Evolutionary conservation across 64 coral and sea anemone genomes (phyloP).

Genomic region (Stylophora pistillata): DNA sequence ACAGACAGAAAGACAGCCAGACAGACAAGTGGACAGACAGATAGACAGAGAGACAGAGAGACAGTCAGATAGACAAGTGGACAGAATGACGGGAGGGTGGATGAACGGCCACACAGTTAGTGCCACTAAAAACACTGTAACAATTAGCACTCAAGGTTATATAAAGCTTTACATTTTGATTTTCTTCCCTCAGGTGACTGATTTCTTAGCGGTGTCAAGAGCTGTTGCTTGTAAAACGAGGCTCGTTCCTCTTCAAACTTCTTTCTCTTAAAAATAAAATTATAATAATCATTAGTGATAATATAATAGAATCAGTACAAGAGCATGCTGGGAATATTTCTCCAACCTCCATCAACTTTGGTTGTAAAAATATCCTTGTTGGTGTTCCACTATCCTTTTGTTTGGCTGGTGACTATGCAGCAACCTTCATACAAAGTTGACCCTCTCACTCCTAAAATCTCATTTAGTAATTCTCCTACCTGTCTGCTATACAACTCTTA

Average conservation of each 20-base stretch:
- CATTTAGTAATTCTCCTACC: too few relatives aligned
- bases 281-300: neutral
- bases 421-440: too few relatives aligned
- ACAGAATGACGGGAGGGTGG: neutral
- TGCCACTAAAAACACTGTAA: too few relatives aligned
- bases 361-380: too few relatives aligned
- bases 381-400: too few relatives aligned
- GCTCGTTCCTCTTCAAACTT: slow-evolving; percentile 71
- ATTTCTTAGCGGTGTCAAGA: slow-evolving; percentile 51
- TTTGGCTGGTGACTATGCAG: too few relatives aligned
- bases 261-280: slow-evolving; percentile 23
- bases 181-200: slow-evolving; percentile 8
- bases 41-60: neutral
- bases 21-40: too few relatives aligned
- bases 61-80: neutral
- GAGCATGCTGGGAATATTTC: too few relatives aligned
- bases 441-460: too few relatives aligned
- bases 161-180: slow-evolving; percentile 38
- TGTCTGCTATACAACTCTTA: too few relatives aligned
- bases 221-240: slow-evolving; percentile 49
- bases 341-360: too few relatives aligned
- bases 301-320: neutral
- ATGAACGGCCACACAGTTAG: neutral
- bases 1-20: too few relatives aligned
- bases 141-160: neutral